Base-by-base conservation (phyloP, 1,140 invertebrate genomes). In the Phenacoccus solenopsis region DNA sequence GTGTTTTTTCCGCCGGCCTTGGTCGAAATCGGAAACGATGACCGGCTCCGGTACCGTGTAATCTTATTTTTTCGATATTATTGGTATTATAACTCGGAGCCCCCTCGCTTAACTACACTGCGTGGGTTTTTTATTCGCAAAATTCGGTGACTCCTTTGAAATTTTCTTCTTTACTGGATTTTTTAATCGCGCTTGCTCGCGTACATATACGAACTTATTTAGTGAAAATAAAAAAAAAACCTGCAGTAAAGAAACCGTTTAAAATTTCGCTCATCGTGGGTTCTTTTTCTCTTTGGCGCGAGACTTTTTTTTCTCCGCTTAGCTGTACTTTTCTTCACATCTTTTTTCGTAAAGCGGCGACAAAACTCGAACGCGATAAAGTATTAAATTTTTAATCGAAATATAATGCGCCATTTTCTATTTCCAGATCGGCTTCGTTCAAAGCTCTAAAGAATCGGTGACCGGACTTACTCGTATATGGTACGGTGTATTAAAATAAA, bases 51-150 rank as follows among this genome's bases (percentile, higher is more conserved):
- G n/a, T 49, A 16, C 16, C 12, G 12, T n/a, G 20, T 49, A 49
- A 49, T 49, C 38, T 49, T 49, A 49, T n/a, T n/a, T 49, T 49
- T 49, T 49, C 38, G 38, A 49, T 49, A 49, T 49, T 49, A 49
- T 49, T 49, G 38, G 38, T 49, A 49, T 10, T n/a, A 9, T 49
- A 3, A 5, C 16, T 16, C 38, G 38, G 13, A 5, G 30, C 30
- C 30, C 30, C 13, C 30, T 32, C 30, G 30, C 30, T 32, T 32
- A 32, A 5, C 13, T 32, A 32, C 13, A 32, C 30, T 32, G 5
- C 5, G 5, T 32, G n/a, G 5, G 5, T 32, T 32, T 32, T 32
- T 32, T 32, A 32, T 32, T 32, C 30, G 30, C 20, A 49, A 49
- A 49, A 49, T 49, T 49, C 20, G 12, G 38, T 49, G 38, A 49